Evolutionary conservation across 1,140 invertebrate genomes (phyloP).

Genomic region (Acromyrmex charruanus): DNA sequence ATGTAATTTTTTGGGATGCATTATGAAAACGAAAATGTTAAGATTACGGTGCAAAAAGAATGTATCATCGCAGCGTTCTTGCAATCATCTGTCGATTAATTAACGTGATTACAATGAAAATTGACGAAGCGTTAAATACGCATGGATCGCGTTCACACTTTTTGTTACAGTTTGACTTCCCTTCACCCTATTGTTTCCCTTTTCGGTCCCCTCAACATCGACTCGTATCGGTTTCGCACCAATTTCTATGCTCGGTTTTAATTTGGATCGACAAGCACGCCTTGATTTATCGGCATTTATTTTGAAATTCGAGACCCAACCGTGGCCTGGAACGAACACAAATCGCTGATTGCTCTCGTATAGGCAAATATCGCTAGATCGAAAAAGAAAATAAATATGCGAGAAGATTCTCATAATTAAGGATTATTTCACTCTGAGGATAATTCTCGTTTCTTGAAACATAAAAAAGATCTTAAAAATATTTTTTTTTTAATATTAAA

Average conservation of each 20-base stretch:
- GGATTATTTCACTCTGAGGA: not conserved
- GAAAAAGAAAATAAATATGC: not conserved
- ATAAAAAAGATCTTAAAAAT: not conserved
- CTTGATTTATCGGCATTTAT: conserved; percentile 81
- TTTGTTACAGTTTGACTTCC: conserved; percentile 2
- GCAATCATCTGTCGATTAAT: conserved; percentile 27
- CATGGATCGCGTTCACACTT: conserved; percentile 28
- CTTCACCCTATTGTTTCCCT: conserved; percentile 59
- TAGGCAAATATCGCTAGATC: conserved; percentile 57
- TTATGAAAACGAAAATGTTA: not conserved
- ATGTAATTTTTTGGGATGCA: not conserved
- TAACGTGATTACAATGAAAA: conserved; percentile 29
- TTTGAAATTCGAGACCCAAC: conserved; percentile 78
- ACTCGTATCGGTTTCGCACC: conserved; percentile 77
- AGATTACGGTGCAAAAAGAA: not conserved
- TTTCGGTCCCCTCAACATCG: conserved; percentile 48
- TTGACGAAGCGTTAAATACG: conserved; percentile 42
- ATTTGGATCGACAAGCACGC: conserved; percentile 76
- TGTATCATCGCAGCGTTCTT: not conserved
- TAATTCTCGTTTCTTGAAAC: not conserved
- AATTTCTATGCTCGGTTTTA: conserved; percentile 72
- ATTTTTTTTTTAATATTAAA: not conserved
- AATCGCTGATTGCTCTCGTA: conserved; percentile 63
- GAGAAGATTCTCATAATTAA: not conserved
- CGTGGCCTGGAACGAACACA: conserved; percentile 66